Evolutionary conservation across 2,113 vertebrate genomes (phyloP).

Genomic region (Tringa solitaria): DNA sequence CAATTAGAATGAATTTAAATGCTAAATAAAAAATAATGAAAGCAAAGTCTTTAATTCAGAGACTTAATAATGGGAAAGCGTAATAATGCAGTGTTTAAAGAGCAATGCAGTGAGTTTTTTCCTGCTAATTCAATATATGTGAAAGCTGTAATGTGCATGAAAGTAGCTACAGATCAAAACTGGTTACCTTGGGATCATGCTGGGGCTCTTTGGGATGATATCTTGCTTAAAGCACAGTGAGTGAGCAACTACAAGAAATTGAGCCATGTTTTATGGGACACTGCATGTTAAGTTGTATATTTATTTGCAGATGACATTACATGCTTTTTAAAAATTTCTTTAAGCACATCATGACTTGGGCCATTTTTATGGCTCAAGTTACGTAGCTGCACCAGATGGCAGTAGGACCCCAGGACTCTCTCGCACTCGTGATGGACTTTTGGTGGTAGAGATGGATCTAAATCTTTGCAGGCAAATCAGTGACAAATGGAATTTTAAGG

Average conservation of each 20-base stretch:
- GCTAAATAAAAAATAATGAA: neutral
- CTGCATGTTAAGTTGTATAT: neutral
- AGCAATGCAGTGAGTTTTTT: neutral
- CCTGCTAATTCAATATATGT: neutral
- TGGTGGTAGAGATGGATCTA: conserved; percentile 89
- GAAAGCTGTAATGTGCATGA: neutral
- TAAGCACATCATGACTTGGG: conserved; percentile 90
- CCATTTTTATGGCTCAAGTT: conserved; percentile 95
- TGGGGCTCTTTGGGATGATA: neutral
- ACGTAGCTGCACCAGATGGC: conserved; percentile 87
- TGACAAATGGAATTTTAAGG: conserved; percentile 96
- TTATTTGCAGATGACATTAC: neutral
- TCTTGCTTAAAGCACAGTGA: neutral
- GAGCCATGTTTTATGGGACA: neutral
- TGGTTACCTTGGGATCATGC: neutral
- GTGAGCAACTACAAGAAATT: neutral
- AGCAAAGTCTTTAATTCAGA: neutral
- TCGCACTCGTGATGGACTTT: conserved; percentile 84
- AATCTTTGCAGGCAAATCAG: conserved; percentile 91
- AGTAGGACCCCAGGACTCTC: conserved; percentile 90
- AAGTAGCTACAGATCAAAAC: neutral
- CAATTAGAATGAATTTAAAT: neutral
- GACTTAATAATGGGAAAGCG: neutral
- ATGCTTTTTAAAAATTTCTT: neutral
- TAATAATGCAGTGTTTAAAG: neutral